These are phyloP conservation scores for Tetraodon nigroviridis DNA, from an alignment of 2,113 vertebrate genomes.

Conservation along the genomic window DNA sequence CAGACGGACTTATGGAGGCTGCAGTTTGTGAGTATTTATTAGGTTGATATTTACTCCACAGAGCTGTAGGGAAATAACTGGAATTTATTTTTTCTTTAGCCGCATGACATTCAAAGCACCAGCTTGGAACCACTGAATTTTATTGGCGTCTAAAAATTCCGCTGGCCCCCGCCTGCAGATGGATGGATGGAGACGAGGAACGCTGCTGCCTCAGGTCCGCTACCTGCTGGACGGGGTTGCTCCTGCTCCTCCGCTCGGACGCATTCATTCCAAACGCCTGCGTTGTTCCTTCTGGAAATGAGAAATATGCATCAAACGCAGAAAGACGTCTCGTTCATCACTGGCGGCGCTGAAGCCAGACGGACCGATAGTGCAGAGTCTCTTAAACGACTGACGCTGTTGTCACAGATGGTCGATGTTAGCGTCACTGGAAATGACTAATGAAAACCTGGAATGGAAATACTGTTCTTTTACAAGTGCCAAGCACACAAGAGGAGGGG, in stretches of 20 bases:
- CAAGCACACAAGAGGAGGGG: conserved; percentile 30
- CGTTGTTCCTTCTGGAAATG: conserved; percentile 60
- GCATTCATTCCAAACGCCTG: conserved; percentile 52
- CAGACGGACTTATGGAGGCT: too few relatives aligned
- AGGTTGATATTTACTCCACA: too few relatives aligned
- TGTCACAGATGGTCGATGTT: conserved; percentile 52
- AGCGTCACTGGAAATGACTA: conserved; percentile 49
- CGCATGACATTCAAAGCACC: too few relatives aligned
- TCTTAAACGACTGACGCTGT: conserved; percentile 39
- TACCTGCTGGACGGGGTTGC: conserved; percentile 12
- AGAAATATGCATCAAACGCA: conserved; percentile 54
- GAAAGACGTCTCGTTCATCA: conserved; percentile 57
- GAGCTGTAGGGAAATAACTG: too few relatives aligned
- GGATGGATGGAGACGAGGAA: conserved; percentile 2
- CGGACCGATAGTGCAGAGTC: conserved; percentile 39
- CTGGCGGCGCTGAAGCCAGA: conserved; percentile 45
- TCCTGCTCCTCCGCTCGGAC: conserved; percentile 9
- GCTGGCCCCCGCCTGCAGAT: too few relatives aligned
- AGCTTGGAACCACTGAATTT: too few relatives aligned
- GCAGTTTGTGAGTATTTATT: too few relatives aligned
- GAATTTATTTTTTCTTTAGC: too few relatives aligned
- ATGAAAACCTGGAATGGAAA: conserved; percentile 51
- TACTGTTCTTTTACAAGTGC: conserved; percentile 37
- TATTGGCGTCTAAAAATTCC: too few relatives aligned
- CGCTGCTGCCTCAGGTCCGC: conserved; percentile 5